Base-by-base conservation (phyloP, 2,113 vertebrate genomes). In the Hippocampus mohnikei region DNA sequence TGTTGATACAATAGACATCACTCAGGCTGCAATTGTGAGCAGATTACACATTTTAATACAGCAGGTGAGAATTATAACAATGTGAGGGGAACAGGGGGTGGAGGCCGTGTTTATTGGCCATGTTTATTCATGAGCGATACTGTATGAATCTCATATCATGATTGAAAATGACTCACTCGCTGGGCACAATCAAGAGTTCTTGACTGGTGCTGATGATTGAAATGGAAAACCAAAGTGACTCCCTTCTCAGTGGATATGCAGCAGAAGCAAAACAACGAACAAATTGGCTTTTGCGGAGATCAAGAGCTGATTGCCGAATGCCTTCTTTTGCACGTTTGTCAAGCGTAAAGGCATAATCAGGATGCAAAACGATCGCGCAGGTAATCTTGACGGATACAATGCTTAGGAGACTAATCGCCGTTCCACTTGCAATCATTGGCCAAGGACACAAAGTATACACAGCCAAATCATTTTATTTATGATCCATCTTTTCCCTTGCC, bases 1-100 rank as follows among this genome's bases (percentile, higher is more conserved):
- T 89, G 90, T 90, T 90, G 88, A 87, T 85, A 88, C 88, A 91
- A 91, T 88, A 89, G 76, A 85, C 77, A 52, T 77, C 88, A 88
- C 88, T 89, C 74, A 76, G 88, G 53, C 83, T 85, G 72, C 78
- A 87, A 87, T 89, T 88, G 86, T 90, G 85, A 84, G 73, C 78
- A 85, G 85, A 87, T 88, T 82, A 85, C 76, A 79, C 78, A 78
- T 84, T 90, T 90, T 82, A 90, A 84, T 48, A 48, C 63, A 46
- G 63, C 81, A 86, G 82, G 79, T 88, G 81, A 79, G 73, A 88
- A 88, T 80, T 81, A 75, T 74, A 82, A 85, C 65, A 72, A 74
- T 66, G 77, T 11, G 23, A 69, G 56, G 58, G 69, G 23, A 70
- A 52, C 4, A 0, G 46, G 46, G 46, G 46, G 29, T 33, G 2